Evolutionary conservation across 2,888 invertebrate genomes (phyloP), one percentile per base, ranked within the genome.

Genomic region (Idaea straminata): DNA sequence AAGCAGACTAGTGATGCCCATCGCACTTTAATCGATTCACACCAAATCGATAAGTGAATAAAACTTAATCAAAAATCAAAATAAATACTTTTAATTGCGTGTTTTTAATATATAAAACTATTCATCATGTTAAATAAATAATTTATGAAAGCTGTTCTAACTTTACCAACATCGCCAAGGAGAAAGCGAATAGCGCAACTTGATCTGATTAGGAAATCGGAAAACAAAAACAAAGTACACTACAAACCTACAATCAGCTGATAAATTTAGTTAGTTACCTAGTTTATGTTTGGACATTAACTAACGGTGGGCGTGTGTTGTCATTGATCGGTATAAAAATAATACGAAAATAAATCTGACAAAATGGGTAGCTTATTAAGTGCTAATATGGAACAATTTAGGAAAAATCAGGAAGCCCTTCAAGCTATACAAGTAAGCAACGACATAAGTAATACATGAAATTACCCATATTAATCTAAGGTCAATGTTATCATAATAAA

Each of bases 341-440:
- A 7, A 61, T 10, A 59, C 25, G 15, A 25, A 61, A n/a, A n/a
- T 63, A 66, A 34, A 15, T 47, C 15, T 64, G 61, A 58, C 61
- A 76, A 72, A 60, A 95, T 95, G 95, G 95, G 95, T 0, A 94
- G 93, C 71, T 87, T 92, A 66, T 90, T 88, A 62, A 86, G 94
- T 35, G 88, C 94, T 64, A 94, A 94, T 60, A 94, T 95, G 93
- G 95, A 95, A 83, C 95, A 95, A 77, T 94, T 95, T 73, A 94
- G 93, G 83, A 95, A 94, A 77, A 95, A 96, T 81, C 95, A 96
- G 82, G 95, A 95, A 73, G 95, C 95, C 74, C 94, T 95, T 82
- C 93, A 95, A 75, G 93, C 94, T 76, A 94, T 95, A 76, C 95
- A 95, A 88, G 96, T 95, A 84, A 25, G 60, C 47, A 47, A 47